A percentile compares a stretch with the other conserved stretches of the same genome.
Evolutionary conservation across 2,113 vertebrate species (phyloP).

Genomic region (Gadus macrocephalus): DNA sequence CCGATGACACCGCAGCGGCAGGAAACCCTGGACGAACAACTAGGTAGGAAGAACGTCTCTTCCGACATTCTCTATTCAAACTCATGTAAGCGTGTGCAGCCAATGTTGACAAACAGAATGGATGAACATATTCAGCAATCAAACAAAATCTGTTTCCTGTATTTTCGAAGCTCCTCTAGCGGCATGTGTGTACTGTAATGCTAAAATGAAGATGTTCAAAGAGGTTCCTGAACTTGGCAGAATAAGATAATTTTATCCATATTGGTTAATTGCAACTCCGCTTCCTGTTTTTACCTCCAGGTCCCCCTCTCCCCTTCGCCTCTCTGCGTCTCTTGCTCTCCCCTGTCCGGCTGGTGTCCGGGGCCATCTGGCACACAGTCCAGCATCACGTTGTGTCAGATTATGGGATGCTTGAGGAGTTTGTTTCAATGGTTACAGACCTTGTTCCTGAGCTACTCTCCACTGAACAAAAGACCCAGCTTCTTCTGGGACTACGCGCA

Average conservation of each 20-base stretch:
- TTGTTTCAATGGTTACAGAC: conserved; percentile 63
- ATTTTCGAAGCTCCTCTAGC: too few relatives aligned
- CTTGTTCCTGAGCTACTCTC: conserved; percentile 65
- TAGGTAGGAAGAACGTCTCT: too few relatives aligned
- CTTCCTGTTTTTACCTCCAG: conserved; percentile 13
- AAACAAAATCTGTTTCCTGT: too few relatives aligned
- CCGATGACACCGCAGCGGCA: too few relatives aligned
- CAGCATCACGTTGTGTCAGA: conserved; percentile 47
- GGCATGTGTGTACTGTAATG: too few relatives aligned
- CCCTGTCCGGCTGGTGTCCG: conserved; percentile 53
- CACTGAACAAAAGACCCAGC: conserved; percentile 59
- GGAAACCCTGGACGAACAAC: too few relatives aligned
- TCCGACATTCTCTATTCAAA: too few relatives aligned
- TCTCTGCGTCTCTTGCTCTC: conserved; percentile 50
- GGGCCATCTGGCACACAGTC: conserved; percentile 67
- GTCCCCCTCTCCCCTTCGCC: conserved; percentile 27
- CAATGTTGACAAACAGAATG: too few relatives aligned
- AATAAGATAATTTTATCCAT: neutral
- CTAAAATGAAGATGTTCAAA: too few relatives aligned
- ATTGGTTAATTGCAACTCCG: neutral
- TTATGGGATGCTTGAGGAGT: conserved; percentile 68
- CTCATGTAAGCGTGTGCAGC: too few relatives aligned
- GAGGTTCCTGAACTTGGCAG: too few relatives aligned
- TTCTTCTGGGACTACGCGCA: conserved; percentile 72
- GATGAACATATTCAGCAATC: too few relatives aligned